Evolutionary conservation across 2,113 vertebrate species (phyloP), one percentile per base, ranked within the genome.

Genomic region (Seriola quinqueradiata): DNA sequence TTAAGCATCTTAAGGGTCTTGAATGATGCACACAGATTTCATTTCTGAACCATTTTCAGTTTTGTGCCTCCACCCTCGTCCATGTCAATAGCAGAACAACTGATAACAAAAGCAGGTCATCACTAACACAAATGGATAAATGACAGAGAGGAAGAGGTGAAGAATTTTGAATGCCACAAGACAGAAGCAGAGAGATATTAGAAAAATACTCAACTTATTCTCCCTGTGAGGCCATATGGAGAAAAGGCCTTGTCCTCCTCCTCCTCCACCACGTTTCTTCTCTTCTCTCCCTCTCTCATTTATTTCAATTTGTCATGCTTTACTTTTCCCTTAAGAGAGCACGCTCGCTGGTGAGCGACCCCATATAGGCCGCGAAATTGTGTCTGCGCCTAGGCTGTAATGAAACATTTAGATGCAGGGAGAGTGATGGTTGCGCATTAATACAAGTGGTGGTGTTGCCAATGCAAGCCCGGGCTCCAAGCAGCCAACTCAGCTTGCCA

Each of bases 231-330:
- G 0, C 83, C 90, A 81, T 82, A 68, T 21, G 4, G 90, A 91
- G 84, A 87, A 85, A 91, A 85, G 84, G 85, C 92, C 83, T 79
- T 69, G 70, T 81, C 75, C 81, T 67, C 70, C 74, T 82, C 84
- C 66, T 83, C 82, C 60, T 82, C 76, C 82, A 23, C 70, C 68
- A 75, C 42, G 11, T 85, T 78, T 81, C 77, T 59, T 87, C 85
- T 79, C 70, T 79, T 81, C 87, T 89, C 87, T 88, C 85, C 81
- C 8, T 8, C 88, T 95, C 93, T 96, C 95, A 96, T 95, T 96
- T 95, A 92, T 94, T 97, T 95, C 95, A 94, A 96, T 96, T 96
- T 95, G 93, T 93, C 93, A 93, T 86, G 93, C 94, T 94, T 95
- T 96, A 94, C 90, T 95, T 91, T 2, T 86, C 90, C 89, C 92